A percentile compares a stretch with the other conserved stretches of the same genome.
Evolutionary conservation across 2,888 invertebrate species (phyloP).

Genomic region (Zaprionus lineosus): DNA sequence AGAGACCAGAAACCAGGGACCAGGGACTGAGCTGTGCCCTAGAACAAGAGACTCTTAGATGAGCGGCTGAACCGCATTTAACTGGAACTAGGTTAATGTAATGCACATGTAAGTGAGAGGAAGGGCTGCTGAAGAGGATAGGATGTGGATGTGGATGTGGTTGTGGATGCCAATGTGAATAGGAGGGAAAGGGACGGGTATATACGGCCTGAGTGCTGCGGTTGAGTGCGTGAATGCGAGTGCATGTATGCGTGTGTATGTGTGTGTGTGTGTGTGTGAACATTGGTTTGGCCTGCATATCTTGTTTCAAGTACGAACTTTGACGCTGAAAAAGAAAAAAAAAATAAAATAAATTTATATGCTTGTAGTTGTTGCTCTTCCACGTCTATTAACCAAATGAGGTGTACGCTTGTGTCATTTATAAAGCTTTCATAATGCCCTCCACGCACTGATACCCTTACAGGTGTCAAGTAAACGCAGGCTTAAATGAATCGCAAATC

Average conservation of each 20-base stretch:
- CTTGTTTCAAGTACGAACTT: constrained; percentile 76
- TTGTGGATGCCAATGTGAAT: neutral
- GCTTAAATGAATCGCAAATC: too few species aligned
- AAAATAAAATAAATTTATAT: constrained; percentile 23
- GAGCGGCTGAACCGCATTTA: constrained; percentile 32
- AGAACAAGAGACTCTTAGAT: constrained; percentile 40
- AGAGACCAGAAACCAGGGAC: neutral
- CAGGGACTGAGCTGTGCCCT: constrained; percentile 1
- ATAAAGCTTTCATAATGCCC: constrained; percentile 40
- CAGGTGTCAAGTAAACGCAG: too few species aligned
- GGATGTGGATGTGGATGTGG: neutral
- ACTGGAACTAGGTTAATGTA: constrained; percentile 71
- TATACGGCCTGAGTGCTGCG: constrained; percentile 38
- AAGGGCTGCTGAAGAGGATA: constrained; percentile 4
- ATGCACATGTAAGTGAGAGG: constrained; percentile 52
- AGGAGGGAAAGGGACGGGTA: neutral
- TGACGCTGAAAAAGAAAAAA: constrained; percentile 64
- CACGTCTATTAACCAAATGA: constrained; percentile 36
- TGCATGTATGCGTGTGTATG: constrained; percentile 7
- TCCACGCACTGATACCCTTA: constrained; percentile 3
- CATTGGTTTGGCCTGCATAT: constrained; percentile 63
- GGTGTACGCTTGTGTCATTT: constrained; percentile 30
- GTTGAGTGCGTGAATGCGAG: constrained; percentile 11
- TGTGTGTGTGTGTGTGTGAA: constrained; percentile 13
- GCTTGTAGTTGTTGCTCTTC: constrained; percentile 21